Evolutionary conservation across 2,888 invertebrate genomes (phyloP).

Genomic region (Coleophora flavipennella): DNA sequence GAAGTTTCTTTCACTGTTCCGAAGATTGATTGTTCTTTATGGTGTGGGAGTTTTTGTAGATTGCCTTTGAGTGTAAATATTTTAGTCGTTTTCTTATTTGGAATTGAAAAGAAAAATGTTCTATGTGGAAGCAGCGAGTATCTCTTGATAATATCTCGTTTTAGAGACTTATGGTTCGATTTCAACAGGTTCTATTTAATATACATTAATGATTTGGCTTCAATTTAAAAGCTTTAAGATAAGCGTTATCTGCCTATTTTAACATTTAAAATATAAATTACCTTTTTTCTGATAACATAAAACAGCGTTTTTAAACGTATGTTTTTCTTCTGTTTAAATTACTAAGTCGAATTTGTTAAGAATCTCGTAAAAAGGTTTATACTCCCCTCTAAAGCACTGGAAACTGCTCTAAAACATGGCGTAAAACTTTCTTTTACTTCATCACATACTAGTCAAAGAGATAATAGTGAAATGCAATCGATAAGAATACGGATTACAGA

Average conservation of each 20-base stretch:
- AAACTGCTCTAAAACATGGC: too few relatives aligned
- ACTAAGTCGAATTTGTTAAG: too few relatives aligned
- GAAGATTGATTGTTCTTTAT: conserved; percentile 68
- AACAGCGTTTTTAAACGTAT: too few relatives aligned
- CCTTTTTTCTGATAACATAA: too few relatives aligned
- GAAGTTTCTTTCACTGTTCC: conserved; percentile 60
- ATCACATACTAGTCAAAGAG: background rate
- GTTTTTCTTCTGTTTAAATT: too few relatives aligned
- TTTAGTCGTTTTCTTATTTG: conserved; percentile 44
- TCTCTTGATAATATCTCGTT: conserved; percentile 12
- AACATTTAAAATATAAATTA: too few relatives aligned
- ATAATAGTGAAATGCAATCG: conserved; percentile 1
- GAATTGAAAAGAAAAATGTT: conserved; percentile 25
- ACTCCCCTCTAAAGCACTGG: too few relatives aligned
- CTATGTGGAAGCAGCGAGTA: conserved; percentile 20
- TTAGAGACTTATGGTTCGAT: conserved; percentile 3
- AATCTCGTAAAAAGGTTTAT: too few relatives aligned
- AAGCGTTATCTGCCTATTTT: background rate
- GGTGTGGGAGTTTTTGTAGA: conserved; percentile 64
- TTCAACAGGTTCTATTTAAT: conserved; percentile 6
- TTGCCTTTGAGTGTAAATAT: conserved; percentile 57
- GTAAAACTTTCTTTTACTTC: too few relatives aligned
- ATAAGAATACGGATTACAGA: too few relatives aligned
- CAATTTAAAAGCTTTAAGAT: conserved; percentile 3
- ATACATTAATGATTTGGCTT: conserved; percentile 6